Percentiles rank a stretch among this genome's conserved stretches.
Conservation (phyloP, 2,113 vertebrate species). For the Labrus mixtus region DNA sequence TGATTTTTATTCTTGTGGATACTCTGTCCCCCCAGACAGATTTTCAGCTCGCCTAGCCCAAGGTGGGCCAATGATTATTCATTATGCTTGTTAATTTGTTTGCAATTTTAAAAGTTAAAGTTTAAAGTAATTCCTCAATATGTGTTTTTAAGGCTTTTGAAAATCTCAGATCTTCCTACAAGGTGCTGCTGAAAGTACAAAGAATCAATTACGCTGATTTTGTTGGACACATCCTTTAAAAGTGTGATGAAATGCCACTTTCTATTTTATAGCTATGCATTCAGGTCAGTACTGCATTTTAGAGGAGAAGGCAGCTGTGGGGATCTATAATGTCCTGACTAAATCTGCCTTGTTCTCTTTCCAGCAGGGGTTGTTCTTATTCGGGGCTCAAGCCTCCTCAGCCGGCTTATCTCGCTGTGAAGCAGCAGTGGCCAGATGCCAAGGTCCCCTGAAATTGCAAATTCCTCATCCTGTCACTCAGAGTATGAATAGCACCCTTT, state of each 20-base stretch:
- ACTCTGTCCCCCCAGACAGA: too few relatives aligned
- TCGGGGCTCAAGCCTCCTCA: slow-evolving; percentile 16
- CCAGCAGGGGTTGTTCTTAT: slow-evolving; percentile 8
- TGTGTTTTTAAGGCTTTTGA: neutral
- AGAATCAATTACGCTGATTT: neutral
- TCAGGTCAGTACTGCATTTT: neutral
- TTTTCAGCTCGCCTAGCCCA: too few relatives aligned
- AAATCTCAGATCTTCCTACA: neutral
- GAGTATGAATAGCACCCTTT: slow-evolving; percentile 28
- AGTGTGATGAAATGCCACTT: neutral
- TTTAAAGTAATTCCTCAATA: neutral
- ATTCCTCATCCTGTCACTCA: slow-evolving; percentile 56
- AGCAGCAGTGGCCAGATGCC: slow-evolving; percentile 31
- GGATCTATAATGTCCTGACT: neutral
- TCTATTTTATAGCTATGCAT: slow-evolving; percentile 7
- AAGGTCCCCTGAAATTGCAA: slow-evolving; percentile 56
- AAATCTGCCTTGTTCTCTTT: neutral
- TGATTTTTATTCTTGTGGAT: too few relatives aligned
- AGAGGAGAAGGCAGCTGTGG: slow-evolving; percentile 10
- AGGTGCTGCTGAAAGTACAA: too few relatives aligned
- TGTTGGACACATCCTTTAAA: neutral
- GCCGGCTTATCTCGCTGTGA: slow-evolving; percentile 24
- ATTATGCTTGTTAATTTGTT: too few relatives aligned
- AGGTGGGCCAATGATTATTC: too few relatives aligned
- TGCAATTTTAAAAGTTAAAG: too few relatives aligned